A percentile compares a stretch with the other conserved stretches of the same genome.
Evolutionary conservation across 2,113 vertebrate genomes (phyloP).

Genomic region (Gallinago jamesoni): DNA sequence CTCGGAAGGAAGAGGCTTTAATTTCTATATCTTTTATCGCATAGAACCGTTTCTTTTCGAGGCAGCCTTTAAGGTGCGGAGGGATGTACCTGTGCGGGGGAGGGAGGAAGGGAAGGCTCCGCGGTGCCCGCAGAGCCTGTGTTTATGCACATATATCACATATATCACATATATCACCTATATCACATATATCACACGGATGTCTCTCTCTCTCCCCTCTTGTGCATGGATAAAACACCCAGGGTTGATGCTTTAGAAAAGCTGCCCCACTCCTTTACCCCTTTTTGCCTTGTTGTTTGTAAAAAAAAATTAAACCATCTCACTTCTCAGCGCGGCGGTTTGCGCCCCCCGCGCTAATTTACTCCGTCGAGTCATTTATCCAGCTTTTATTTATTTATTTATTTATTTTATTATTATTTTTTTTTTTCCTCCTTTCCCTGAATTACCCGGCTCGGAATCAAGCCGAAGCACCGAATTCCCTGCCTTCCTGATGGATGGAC

Average conservation of each 20-base stretch:
- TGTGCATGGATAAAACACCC: not conserved
- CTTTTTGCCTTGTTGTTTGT: slow-evolving; percentile 23
- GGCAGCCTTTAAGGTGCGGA: not conserved
- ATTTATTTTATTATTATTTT: no score
- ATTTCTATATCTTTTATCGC: not conserved
- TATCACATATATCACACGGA: not conserved
- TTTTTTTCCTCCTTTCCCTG: not conserved
- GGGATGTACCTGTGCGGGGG: not conserved
- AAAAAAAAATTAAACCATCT: not conserved
- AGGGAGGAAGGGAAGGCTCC: not conserved
- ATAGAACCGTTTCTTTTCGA: not conserved
- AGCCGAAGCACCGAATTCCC: slow-evolving; percentile 38
- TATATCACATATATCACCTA: not conserved
- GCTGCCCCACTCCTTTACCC: not conserved
- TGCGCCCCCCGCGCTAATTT: slow-evolving; percentile 5
- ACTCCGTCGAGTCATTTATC: not conserved
- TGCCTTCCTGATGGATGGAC: slow-evolving; percentile 46
- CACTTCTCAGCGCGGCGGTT: not conserved
- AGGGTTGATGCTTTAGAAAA: not conserved
- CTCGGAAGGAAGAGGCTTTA: not conserved
- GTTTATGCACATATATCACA: not conserved
- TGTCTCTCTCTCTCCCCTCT: not conserved
- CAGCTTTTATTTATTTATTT: not conserved
- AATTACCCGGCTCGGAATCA: slow-evolving; percentile 24
- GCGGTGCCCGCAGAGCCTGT: not conserved